A percentile compares a stretch with the other conserved stretches of the same genome.
Evolutionary conservation across 2,888 invertebrate species (phyloP).

Genomic region (Phytoseiulus persimilis): DNA sequence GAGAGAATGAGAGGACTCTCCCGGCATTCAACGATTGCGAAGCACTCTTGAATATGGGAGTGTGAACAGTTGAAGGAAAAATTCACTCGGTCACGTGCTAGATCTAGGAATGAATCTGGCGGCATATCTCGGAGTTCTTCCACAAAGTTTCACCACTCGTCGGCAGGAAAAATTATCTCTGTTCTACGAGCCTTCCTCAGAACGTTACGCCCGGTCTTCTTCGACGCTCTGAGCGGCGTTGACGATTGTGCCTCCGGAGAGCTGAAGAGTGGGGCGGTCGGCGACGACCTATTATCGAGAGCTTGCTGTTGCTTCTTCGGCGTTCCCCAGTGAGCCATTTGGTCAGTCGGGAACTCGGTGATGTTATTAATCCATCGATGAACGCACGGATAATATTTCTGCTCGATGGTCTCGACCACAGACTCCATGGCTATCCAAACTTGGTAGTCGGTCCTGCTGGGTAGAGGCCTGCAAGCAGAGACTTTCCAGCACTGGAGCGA

Average conservation of each 20-base stretch:
- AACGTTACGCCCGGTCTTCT: not conserved
- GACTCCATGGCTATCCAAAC: slow-evolving; percentile 36
- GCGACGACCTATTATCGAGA: not conserved
- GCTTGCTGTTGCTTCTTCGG: not conserved
- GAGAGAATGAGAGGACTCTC: too few species aligned
- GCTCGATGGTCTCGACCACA: not conserved
- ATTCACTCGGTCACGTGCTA: too few species aligned
- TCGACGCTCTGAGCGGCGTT: not conserved
- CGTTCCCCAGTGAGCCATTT: slow-evolving; percentile 15
- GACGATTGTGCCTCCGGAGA: not conserved
- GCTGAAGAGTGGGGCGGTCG: not conserved
- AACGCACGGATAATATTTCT: not conserved
- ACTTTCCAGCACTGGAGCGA: too few species aligned
- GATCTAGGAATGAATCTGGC: too few species aligned
- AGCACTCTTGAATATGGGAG: too few species aligned
- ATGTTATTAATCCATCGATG: slow-evolving; percentile 18
- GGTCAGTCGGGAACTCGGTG: not conserved
- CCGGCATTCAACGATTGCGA: too few species aligned
- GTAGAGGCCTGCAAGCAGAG: not conserved
- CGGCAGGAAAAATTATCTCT: not conserved
- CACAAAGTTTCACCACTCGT: too few species aligned
- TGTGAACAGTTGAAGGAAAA: too few species aligned
- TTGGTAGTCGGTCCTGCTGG: slow-evolving; percentile 20
- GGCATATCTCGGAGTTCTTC: not conserved
- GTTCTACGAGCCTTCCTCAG: not conserved